Evolutionary conservation across 2,888 invertebrate species (phyloP), one percentile per base, ranked within the genome.

Genomic region (Mantis religiosa): DNA sequence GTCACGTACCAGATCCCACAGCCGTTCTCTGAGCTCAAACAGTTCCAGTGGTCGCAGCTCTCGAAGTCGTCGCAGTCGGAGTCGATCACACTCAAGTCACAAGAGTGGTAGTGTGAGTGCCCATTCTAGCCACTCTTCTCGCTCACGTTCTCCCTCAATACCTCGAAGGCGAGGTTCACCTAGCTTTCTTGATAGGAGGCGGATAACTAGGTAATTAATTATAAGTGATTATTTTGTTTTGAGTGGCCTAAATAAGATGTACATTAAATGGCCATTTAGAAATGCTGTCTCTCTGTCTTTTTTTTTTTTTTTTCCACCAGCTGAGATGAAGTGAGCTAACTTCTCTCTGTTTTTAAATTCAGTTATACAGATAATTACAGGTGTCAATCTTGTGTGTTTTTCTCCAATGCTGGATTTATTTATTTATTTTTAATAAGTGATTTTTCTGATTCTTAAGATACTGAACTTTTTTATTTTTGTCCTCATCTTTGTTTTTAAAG

Each of bases 91-190:
- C 34, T 93, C 93, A 12, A 93, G 94, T 89, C 94, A 94, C n/a
- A 93, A 94, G 94, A 94, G 4, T 94, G 94, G 47, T 94, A 90
- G 8, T 94, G 94, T 87, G 94, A 88, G 89, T 82, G 87, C 90
- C 25, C 86, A 88, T 47, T 89, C 89, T 84, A 89, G 90, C 87
- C 90, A 90, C 86, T 90, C 91, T 8, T 90, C 90, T 9, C 88
- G 96, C 91, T 96, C 96, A 89, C 95, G 97, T 90, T 97, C 97
- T 90, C 97, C 96, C n/a, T 98, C 98, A 90, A 98, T 98, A 93
- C 98, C 98, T 87, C 95, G 98, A 89, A 95, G 98, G 90, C 96
- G 97, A 91, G 98, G 98, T 84, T 98, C 98, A 89, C 99, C 99
- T 28, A 98, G 98, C 93, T 98, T 98, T 94, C 94, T 98, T 90